phyloP scores from a whole-genome alignment of 1,140 invertebrate species.

The Drosophila saltans region DNA sequence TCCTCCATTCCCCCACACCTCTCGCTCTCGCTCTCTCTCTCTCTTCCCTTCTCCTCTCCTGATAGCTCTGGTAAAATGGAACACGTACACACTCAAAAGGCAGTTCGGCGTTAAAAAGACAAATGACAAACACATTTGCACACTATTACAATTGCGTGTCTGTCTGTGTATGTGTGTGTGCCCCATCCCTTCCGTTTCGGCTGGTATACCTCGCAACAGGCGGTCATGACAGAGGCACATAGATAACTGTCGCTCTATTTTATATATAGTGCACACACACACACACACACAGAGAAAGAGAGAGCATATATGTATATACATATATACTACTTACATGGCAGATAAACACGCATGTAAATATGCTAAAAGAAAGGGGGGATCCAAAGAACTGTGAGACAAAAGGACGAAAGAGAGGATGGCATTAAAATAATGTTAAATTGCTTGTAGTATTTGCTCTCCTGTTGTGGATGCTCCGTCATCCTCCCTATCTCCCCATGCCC shows the following conservation, averaged over 20 bases:
- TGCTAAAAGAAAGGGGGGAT: slow-evolving; percentile 12
- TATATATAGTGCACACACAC: slow-evolving; percentile 39
- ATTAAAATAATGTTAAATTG: slow-evolving; percentile 72
- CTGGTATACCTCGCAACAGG: slow-evolving; percentile 49
- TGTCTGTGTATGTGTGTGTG: slow-evolving; percentile 1
- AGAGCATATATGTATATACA: slow-evolving; percentile 1
- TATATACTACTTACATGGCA: slow-evolving; percentile 55
- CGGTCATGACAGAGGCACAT: slow-evolving; percentile 55
- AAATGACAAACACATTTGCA: slow-evolving; percentile 70
- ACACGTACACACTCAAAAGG: slow-evolving; percentile 51
- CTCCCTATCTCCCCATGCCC: neutral
- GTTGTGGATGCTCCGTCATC: neutral
- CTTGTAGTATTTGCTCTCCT: slow-evolving; percentile 58
- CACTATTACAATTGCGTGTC: slow-evolving; percentile 57
- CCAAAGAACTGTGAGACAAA: slow-evolving; percentile 38
- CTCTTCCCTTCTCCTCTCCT: neutral
- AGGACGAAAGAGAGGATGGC: slow-evolving; percentile 48
- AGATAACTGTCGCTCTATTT: slow-evolving; percentile 68
- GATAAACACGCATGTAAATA: slow-evolving; percentile 71
- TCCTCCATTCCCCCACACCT: neutral
- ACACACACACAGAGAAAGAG: neutral
- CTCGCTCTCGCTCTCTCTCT: too few species aligned
- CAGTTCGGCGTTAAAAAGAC: slow-evolving; percentile 66
- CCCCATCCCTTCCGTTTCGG: neutral
- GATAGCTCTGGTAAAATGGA: slow-evolving; percentile 10